These are phyloP conservation scores for Neomorphus geoffroyi DNA, from an alignment of 2,797 vertebrate species.

Conservation along the genomic window DNA sequence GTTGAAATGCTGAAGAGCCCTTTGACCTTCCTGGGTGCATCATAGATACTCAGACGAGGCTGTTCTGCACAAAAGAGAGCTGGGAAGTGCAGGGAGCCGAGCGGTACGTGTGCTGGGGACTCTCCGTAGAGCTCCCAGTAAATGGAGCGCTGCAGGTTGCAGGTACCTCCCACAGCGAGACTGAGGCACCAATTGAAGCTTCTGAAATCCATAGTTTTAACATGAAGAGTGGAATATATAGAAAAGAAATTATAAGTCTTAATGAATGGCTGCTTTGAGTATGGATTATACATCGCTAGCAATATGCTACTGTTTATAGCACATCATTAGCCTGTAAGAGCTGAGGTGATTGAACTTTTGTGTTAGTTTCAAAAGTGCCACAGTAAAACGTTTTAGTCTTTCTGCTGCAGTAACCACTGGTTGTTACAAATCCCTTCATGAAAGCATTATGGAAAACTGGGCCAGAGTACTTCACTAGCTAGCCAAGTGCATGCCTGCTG, in stretches of 20 bases:
- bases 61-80: background rate
- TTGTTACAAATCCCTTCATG: constrained; percentile 76
- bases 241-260: constrained; percentile 15
- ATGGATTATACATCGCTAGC: constrained; percentile 57
- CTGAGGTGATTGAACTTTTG: constrained; percentile 65
- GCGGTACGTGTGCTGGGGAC: background rate
- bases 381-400: constrained; percentile 54
- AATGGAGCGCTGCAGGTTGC: background rate
- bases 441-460: constrained; percentile 78
- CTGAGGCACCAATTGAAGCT: background rate
- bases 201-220: constrained; percentile 21
- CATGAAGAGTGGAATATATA: background rate
- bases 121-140: background rate
- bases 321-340: constrained; percentile 61
- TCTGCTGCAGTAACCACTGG: constrained; percentile 65
- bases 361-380: constrained; percentile 68
- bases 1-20: background rate
- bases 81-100: background rate
- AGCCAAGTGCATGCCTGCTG: constrained; percentile 75
- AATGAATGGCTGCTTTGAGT: constrained; percentile 47
- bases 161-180: background rate
- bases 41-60: background rate
- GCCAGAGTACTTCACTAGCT: constrained; percentile 69
- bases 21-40: background rate
- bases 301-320: constrained; percentile 60